Conservation (phyloP, 2,888 invertebrate genomes). For the Ashinkailepas kermadecensis region DNA sequence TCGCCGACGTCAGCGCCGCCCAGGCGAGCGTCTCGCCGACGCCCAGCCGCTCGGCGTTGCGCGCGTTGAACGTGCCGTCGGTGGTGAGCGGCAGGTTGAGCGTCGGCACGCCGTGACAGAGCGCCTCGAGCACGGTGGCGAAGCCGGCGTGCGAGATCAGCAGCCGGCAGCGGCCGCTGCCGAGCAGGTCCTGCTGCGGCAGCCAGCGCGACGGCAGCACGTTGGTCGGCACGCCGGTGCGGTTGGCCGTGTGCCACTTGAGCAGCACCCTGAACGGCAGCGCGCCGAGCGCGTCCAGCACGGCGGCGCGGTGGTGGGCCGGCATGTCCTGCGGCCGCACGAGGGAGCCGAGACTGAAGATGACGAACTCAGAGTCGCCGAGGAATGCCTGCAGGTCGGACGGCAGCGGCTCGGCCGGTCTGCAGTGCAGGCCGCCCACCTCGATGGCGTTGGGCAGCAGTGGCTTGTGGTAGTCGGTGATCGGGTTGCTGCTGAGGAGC, state of each 20-base stretch:
- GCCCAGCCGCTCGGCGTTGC: slow-evolving; percentile 36
- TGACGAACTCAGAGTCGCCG: no score
- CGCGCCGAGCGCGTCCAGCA: slow-evolving; percentile 64
- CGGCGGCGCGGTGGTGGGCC: slow-evolving; percentile 51
- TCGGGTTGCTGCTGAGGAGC: no score
- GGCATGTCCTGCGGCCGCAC: no score
- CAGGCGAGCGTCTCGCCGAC: no score
- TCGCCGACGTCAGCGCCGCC: no score
- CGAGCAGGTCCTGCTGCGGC: slow-evolving; percentile 69
- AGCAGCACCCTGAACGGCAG: slow-evolving; percentile 72
- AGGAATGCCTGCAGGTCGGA: no score
- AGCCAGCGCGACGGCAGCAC: slow-evolving; percentile 56
- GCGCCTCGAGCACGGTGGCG: slow-evolving; percentile 59
- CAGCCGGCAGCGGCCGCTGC: slow-evolving; percentile 58
- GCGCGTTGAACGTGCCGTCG: slow-evolving; percentile 57
- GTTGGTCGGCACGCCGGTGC: slow-evolving; percentile 54
- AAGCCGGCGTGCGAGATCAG: slow-evolving; percentile 68
- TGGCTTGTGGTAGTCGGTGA: slow-evolving; percentile 39
- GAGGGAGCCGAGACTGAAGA: no score
- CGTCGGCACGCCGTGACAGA: slow-evolving; percentile 57
- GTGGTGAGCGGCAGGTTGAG: slow-evolving; percentile 60
- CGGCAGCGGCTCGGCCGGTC: no score
- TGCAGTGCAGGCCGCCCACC: no score
- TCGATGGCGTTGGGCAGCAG: no score
- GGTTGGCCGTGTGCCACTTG: slow-evolving; percentile 66